These are phyloP conservation scores for Pachyramphus minor DNA, from an alignment of 2,113 vertebrate species.

Conservation along the genomic window DNA sequence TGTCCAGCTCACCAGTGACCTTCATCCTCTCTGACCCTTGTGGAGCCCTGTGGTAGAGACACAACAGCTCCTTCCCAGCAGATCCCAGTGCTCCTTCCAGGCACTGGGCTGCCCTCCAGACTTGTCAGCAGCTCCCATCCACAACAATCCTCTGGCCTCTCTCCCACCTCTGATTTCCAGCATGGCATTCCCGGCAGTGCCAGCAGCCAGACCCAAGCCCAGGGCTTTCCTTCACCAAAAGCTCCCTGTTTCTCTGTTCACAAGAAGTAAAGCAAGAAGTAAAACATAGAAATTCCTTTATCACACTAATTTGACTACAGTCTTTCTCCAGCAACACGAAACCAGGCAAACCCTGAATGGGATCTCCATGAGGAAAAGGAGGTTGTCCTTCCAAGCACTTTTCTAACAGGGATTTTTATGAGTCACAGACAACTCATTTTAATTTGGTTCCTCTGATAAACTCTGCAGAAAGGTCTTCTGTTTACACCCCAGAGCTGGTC, in stretches of 20 bases:
- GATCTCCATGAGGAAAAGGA: not conserved
- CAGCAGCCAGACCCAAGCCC: not conserved
- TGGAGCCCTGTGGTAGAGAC: not conserved
- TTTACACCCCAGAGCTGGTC: not conserved
- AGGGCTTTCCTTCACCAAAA: not conserved
- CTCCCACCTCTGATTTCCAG: not conserved
- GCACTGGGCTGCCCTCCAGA: not conserved
- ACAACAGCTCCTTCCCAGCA: not conserved
- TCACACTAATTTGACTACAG: not conserved
- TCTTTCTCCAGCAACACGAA: not conserved
- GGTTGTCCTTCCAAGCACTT: not conserved
- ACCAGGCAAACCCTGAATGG: not conserved
- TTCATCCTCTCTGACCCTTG: not conserved
- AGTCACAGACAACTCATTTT: not conserved
- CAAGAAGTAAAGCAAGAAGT: not conserved
- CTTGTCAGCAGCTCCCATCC: not conserved
- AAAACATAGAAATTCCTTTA: not conserved
- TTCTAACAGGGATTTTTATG: not conserved
- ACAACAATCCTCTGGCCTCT: not conserved
- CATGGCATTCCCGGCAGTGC: accelerated
- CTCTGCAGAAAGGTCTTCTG: not conserved
- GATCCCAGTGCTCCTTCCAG: not conserved
- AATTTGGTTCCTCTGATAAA: not conserved
- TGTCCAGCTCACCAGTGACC: not conserved
- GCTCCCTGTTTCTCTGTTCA: not conserved